phyloP scores from a whole-genome alignment of 1,140 invertebrate species.

The Homalodisca vitripennis region DNA sequence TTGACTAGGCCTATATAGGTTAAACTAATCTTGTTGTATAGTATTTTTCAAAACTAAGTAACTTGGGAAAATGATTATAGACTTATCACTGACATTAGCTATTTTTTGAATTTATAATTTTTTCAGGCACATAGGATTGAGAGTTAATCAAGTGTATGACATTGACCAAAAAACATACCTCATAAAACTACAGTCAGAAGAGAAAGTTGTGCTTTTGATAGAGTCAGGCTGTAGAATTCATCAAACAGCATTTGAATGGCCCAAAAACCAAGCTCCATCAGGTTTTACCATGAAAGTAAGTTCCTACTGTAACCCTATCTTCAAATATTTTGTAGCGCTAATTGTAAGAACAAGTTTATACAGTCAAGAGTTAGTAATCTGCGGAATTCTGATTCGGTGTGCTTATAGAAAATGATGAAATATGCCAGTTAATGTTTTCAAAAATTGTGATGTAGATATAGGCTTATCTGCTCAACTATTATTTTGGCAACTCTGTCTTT shows the following conservation, averaged over 20 bases:
- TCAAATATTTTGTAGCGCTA: too few relatives aligned
- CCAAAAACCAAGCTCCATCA: conserved; percentile 93
- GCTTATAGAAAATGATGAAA: too few relatives aligned
- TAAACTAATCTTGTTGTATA: conserved; percentile 14
- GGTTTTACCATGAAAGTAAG: conserved; percentile 96
- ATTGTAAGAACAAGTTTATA: too few relatives aligned
- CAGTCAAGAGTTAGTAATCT: too few relatives aligned
- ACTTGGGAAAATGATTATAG: neutral
- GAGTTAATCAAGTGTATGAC: conserved; percentile 97
- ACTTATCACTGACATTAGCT: neutral
- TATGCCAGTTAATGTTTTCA: too few relatives aligned
- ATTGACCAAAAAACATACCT: conserved; percentile 97
- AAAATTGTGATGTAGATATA: too few relatives aligned
- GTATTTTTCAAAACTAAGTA: neutral
- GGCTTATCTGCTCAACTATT: too few relatives aligned
- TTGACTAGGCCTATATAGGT: too few relatives aligned
- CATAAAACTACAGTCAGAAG: conserved; percentile 79
- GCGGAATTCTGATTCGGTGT: too few relatives aligned
- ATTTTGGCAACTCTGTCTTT: too few relatives aligned
- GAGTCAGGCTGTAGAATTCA: conserved; percentile 96
- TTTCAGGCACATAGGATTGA: conserved; percentile 81
- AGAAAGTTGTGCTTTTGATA: conserved; percentile 85
- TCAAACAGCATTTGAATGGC: conserved; percentile 96
- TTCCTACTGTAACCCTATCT: too few relatives aligned
- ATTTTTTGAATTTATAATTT: neutral